Conservation (phyloP, 2,888 invertebrate genomes). For the Brachypalpus laphriformis region DNA sequence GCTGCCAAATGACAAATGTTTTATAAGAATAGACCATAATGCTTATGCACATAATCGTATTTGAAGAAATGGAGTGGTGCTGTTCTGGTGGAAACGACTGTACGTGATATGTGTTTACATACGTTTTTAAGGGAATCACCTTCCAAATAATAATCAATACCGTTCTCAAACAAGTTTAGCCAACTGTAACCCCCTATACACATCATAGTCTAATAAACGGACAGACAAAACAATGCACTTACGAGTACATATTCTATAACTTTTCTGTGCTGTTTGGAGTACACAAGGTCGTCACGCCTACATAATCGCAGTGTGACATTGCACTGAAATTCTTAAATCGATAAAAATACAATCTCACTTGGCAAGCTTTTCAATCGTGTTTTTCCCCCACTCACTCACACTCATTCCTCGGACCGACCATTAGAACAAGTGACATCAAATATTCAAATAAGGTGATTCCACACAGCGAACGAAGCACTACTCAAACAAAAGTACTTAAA, state of each 20-base stretch:
- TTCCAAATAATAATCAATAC: background rate
- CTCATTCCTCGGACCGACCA: background rate
- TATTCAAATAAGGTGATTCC: slow-evolving; percentile 9
- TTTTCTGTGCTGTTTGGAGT: background rate
- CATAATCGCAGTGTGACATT: slow-evolving; percentile 1
- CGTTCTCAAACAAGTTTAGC: background rate
- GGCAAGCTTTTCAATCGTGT: background rate
- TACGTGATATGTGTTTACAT: no score
- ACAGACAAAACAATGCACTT: background rate
- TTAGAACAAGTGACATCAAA: slow-evolving; percentile 16
- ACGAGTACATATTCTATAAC: background rate
- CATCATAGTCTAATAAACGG: background rate
- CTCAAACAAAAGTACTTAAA: no score
- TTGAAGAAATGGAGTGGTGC: no score
- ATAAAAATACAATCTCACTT: slow-evolving; percentile 9
- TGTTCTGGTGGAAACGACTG: no score
- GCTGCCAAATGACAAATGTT: no score
- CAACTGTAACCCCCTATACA: background rate
- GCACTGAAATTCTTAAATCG: slow-evolving; percentile 27
- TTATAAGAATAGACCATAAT: no score
- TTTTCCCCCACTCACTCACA: background rate
- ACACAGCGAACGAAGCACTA: background rate
- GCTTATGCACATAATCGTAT: no score
- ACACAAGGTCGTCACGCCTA: background rate
- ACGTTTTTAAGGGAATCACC: background rate